A percentile compares a stretch with the other conserved stretches of the same genome.
These are phyloP conservation scores for Ernsta delagoae DNA, from an alignment of 2,888 invertebrate species.

Conservation along the genomic window DNA sequence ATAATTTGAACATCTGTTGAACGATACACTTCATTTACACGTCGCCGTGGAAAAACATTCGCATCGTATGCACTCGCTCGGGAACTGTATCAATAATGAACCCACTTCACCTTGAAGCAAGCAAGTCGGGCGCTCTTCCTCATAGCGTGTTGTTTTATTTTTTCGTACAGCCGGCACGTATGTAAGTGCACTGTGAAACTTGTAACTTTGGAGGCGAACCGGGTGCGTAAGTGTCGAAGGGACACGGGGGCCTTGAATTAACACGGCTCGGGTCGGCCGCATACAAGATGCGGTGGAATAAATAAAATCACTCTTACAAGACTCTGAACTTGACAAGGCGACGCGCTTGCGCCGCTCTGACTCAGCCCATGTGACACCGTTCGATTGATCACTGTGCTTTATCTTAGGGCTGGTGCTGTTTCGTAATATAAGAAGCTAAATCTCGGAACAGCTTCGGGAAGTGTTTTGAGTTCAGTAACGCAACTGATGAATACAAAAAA, in stretches of 20 bases:
- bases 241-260: constrained; percentile 69
- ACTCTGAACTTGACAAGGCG: constrained; percentile 60
- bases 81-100: constrained; percentile 41
- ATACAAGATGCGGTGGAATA: constrained; percentile 60
- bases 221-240: constrained; percentile 59
- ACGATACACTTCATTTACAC: constrained; percentile 11
- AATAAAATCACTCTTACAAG: constrained; percentile 51
- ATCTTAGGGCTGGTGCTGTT: not conserved
- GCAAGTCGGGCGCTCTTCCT: constrained; percentile 54
- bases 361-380: constrained; percentile 19
- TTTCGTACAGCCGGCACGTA: constrained; percentile 44
- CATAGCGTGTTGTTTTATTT: constrained; percentile 50
- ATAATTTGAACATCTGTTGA: constrained; percentile 21
- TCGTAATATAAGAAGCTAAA: not conserved
- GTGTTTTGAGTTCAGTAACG: not conserved
- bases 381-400: constrained; percentile 19
- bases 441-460: not conserved
- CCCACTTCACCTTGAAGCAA: constrained; percentile 36
- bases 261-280: constrained; percentile 53
- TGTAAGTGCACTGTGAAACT: constrained; percentile 34
- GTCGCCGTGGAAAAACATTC: constrained; percentile 12
- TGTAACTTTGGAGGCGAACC: constrained; percentile 65
- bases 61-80: constrained; percentile 35
- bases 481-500: too few species aligned
- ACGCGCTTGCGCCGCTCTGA: constrained; percentile 32